phyloP scores from a whole-genome alignment of 2,888 invertebrate genomes.

The Neoaliturus tenellus region DNA sequence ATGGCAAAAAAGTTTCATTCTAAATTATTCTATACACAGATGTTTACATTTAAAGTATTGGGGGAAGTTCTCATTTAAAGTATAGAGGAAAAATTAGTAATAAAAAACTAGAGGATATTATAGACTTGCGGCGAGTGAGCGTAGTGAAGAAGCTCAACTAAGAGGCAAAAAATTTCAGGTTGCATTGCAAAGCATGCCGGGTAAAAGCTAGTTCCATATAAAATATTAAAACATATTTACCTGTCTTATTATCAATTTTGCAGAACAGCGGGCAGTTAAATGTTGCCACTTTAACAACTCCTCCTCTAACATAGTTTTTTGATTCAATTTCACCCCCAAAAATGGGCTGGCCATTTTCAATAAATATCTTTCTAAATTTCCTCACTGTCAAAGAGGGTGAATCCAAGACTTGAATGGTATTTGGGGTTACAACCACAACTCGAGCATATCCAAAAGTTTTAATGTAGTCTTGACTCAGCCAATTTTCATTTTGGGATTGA shows the following conservation, averaged over 20 bases:
- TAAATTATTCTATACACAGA: no score
- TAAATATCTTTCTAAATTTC: background rate
- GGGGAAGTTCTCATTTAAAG: no score
- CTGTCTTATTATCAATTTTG: constrained; percentile 7
- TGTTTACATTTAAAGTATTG: no score
- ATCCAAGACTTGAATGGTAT: background rate
- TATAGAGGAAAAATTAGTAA: no score
- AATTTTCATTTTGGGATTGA: background rate
- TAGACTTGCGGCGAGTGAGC: no score
- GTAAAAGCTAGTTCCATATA: no score
- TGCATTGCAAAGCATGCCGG: no score
- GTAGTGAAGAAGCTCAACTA: no score
- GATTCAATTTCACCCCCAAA: background rate
- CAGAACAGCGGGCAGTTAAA: constrained; percentile 19
- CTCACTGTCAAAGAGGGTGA: background rate
- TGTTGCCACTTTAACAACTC: constrained; percentile 14
- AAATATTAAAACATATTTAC: background rate
- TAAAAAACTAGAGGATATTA: no score
- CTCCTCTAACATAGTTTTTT: background rate
- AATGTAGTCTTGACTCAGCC: background rate
- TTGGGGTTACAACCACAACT: background rate
- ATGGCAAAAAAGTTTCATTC: no score
- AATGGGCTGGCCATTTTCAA: background rate
- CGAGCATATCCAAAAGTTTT: background rate
- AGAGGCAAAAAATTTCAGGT: no score